Evolutionary conservation across 2,888 invertebrate species (phyloP).

Genomic region (Hemicrepidius hirtus): DNA sequence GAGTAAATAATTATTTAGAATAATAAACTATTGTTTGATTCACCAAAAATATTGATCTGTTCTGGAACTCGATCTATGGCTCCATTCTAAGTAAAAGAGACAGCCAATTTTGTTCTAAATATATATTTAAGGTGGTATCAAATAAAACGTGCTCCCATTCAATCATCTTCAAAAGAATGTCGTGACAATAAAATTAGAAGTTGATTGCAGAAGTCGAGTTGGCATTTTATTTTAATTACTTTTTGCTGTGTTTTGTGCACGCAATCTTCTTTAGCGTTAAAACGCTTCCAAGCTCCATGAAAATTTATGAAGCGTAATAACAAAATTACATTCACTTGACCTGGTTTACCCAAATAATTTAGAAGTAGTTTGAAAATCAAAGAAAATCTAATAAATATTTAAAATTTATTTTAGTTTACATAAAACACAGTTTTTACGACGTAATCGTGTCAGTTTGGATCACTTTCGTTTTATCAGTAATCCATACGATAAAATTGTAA

Average conservation of each 20-base stretch:
- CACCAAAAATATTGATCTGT: no score
- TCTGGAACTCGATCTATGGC: no score
- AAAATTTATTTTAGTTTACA: no score
- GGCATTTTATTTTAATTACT: slow-evolving; percentile 1
- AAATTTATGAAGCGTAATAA: slow-evolving; percentile 13
- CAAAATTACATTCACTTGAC: slow-evolving; percentile 9
- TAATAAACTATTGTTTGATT: no score
- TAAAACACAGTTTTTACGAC: no score
- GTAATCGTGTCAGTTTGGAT: not conserved
- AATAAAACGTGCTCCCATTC: no score
- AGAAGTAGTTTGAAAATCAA: not conserved
- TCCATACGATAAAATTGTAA: slow-evolving; percentile 19
- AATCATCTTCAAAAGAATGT: not conserved
- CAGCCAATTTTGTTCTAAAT: no score
- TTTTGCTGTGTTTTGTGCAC: not conserved
- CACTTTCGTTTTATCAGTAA: slow-evolving; percentile 10
- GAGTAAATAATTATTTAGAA: no score
- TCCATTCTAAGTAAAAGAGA: no score
- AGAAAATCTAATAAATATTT: no score
- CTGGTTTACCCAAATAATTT: not conserved
- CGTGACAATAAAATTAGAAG: no score
- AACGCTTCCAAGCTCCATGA: not conserved
- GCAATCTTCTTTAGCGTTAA: not conserved
- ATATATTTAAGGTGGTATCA: no score
- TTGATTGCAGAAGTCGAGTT: not conserved